Evolutionary conservation across 2,888 invertebrate genomes (phyloP).

Genomic region (Luperina nickerlii): DNA sequence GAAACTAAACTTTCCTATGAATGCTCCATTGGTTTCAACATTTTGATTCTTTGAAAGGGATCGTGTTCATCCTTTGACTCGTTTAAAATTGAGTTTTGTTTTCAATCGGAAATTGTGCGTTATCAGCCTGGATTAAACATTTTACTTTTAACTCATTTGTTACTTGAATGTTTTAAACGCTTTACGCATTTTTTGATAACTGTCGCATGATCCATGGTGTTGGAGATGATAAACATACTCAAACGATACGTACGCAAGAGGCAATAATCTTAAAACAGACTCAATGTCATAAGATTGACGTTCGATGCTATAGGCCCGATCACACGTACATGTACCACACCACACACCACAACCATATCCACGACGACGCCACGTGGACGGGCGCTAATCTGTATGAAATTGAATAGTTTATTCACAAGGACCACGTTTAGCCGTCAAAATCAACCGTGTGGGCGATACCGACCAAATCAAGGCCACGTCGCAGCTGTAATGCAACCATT

Average conservation of each 20-base stretch:
- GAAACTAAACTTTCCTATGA: conserved; percentile 15
- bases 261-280: no score
- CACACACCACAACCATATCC: no score
- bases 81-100: conserved; percentile 16
- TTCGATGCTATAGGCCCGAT: background rate
- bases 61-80: background rate
- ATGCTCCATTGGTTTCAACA: conserved; percentile 19
- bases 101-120: background rate
- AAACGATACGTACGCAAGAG: no score
- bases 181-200: background rate
- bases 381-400: no score
- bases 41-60: conserved; percentile 17
- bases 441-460: no score
- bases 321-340: no score
- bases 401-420: no score
- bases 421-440: no score
- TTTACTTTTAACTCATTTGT: background rate
- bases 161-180: background rate
- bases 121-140: background rate
- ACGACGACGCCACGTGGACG: no score
- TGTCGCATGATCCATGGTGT: background rate
- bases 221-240: background rate
- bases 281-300: background rate
- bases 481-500: no score
- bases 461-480: no score